Percentiles rank a stretch among this genome's conserved stretches.
phyloP scores from a whole-genome alignment of 2,888 invertebrate genomes.

The Oconnorella tubifera region DNA sequence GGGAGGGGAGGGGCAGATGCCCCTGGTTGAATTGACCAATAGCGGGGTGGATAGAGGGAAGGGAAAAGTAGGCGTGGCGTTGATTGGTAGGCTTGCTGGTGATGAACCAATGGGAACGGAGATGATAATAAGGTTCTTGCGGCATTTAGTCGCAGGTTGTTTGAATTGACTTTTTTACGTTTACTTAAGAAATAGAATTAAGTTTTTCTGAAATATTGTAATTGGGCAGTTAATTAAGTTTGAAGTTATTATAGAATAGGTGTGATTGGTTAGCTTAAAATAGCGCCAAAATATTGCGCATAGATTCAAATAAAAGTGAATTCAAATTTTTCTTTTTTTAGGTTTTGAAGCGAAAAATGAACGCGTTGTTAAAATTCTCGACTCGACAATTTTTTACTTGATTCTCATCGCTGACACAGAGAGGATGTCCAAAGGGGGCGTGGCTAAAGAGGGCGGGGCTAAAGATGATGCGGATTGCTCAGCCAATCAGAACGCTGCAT shows the following conservation, averaged over 20 bases:
- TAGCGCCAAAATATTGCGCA: too few species aligned
- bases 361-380: slow-evolving; percentile 64
- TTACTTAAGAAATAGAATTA: neutral
- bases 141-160: slow-evolving; percentile 64
- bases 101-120: slow-evolving; percentile 51
- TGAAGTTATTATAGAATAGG: too few species aligned
- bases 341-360: slow-evolving; percentile 65
- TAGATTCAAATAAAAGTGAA: too few species aligned
- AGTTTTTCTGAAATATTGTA: neutral
- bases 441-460: slow-evolving; percentile 43
- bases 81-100: slow-evolving; percentile 66
- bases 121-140: slow-evolving; percentile 62
- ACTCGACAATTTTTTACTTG: slow-evolving; percentile 73
- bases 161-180: neutral
- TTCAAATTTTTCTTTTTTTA: slow-evolving; percentile 49
- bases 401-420: slow-evolving; percentile 69
- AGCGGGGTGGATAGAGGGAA: neutral
- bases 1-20: slow-evolving; percentile 3
- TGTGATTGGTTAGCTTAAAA: too few species aligned
- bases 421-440: slow-evolving; percentile 58
- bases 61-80: slow-evolving; percentile 35
- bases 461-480: too few species aligned
- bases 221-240: neutral
- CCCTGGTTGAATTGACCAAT: slow-evolving; percentile 13
- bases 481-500: too few species aligned